Base-by-base conservation (phyloP, 2,888 invertebrate genomes). In the Tenthredo amoena region DNA sequence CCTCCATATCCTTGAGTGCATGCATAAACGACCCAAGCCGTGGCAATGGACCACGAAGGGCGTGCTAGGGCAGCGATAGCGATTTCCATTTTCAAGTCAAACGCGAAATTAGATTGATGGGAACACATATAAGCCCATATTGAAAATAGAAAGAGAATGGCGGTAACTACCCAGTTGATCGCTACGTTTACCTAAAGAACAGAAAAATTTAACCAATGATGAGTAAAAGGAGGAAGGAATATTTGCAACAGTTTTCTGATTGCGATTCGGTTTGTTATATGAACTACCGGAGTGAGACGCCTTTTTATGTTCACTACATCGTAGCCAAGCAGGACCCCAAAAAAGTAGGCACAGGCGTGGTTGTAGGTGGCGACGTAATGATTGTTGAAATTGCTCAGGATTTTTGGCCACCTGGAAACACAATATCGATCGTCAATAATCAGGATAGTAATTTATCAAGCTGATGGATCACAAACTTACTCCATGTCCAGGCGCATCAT, bases 11-110 rank as follows among this genome's bases (percentile, higher is more conserved):
- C 95, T 74, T 93, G 91, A 26, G 92, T 91, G 87, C 95, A 95
- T 72, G 94, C 94, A 88, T 94, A 94, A 74, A 95, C 93, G 7
- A 95, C 92, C 95, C 95, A 95, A 58, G 91, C 92, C 9, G 95
- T 87, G 3, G 93, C 93, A 9, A 93, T 82, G 1, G 93, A 92
- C 95, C 95, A 95, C 15, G 93, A 91, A 15, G 94, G 93, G 86
- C 94, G 90, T 79, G 93, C 91, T 55, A 94, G 88, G 3, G 94
- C 91, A 68, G 94, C 90, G 88, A 94, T 95, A 65, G 93, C 86
- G n/a, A 92, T 91, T 68, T 93, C 92, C 88, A 91, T 92, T 82
- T 91, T 85, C 79, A 87, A 87, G 86, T 93, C 91, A 87, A 93
- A 94, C 1, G 89, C 88, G 86, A 93, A 93, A 77, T 89, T 34